Percentiles rank a stretch among this genome's conserved stretches.
These are phyloP conservation scores for Agriopis aurantiaria DNA, from an alignment of 2,888 invertebrate genomes.

Conservation along the genomic window DNA sequence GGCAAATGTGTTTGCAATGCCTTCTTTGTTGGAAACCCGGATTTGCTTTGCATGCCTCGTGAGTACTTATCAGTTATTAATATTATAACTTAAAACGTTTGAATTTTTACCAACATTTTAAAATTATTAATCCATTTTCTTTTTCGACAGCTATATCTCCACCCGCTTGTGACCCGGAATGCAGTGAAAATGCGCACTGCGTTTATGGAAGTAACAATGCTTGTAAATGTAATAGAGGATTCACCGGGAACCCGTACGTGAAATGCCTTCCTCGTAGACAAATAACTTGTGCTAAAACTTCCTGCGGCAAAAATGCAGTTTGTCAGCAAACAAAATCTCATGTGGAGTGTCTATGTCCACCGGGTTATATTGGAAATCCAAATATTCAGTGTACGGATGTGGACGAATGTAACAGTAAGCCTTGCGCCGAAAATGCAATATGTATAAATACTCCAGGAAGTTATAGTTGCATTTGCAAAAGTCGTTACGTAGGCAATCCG, in stretches of 20 bases:
- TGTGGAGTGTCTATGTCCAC: constrained; percentile 93
- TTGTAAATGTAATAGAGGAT: constrained; percentile 94
- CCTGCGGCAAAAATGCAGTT: constrained; percentile 92
- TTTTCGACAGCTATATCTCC: constrained; percentile 89
- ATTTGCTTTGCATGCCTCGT: constrained; percentile 96
- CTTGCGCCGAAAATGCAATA: constrained; percentile 94
- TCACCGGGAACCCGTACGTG: constrained; percentile 95
- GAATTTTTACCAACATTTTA: not conserved
- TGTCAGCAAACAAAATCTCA: constrained; percentile 91
- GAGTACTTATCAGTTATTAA: constrained; percentile 76
- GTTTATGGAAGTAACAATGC: constrained; percentile 92
- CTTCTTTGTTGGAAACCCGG: constrained; percentile 95
- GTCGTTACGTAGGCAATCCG: constrained; percentile 94
- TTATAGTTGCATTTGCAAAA: constrained; percentile 95
- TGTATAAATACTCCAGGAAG: constrained; percentile 96
- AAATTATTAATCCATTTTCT: not conserved
- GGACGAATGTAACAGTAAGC: constrained; percentile 92
- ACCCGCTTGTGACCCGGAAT: constrained; percentile 92
- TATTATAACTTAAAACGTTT: constrained; percentile 4
- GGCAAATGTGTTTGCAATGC: constrained; percentile 95
- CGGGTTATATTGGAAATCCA: constrained; percentile 95
- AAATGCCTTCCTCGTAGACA: constrained; percentile 91
- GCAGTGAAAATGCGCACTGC: constrained; percentile 95
- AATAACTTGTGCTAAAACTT: constrained; percentile 89
- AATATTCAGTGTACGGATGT: constrained; percentile 94